Base-by-base conservation (phyloP, 2,797 vertebrate genomes). In the Staurois parvus region DNA sequence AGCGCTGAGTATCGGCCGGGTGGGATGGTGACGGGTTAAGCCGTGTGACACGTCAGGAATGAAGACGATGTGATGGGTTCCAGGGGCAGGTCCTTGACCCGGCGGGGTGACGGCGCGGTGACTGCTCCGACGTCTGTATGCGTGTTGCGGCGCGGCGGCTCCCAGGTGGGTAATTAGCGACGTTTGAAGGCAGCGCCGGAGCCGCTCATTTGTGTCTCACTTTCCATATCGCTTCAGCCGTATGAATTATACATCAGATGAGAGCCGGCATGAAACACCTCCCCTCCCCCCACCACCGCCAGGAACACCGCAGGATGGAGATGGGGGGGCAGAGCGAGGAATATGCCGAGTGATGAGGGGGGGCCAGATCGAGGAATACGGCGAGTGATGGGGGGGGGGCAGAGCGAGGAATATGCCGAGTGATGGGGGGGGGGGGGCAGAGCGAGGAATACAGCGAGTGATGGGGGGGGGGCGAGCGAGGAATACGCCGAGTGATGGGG, bases 141-240 rank as follows among this genome's bases (percentile, higher is more conserved):
- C 42, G 37, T 45, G 42, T 2, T 93, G 92, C 92, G 91, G 92
- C 91, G 90, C 93, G 67, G 45, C 85, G 84, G 56, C 56, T 94
- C 95, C 94, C 95, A 85, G 88, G 93, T 93, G 95, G 93, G 94
- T 95, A 95, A 95, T 95, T 95, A 95, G 94, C 93, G 90, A 91
- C 90, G 92, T 95, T 94, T 94, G 95, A 95, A 94, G 92, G 93
- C 92, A 92, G 37, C 37, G 37, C 89, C 79, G 91, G 90, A 92
- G 94, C 93, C 94, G 94, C 94, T 94, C 94, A 94, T 95, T 94
- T 95, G 93, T 94, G 90, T 92, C 93, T 93, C 92, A 93, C 92
- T 95, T 95, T 95, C 93, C 95, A 95, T 95, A 95, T 93, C 94
- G 92, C 92, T 91, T 92, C 93, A 94, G 91, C 91, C 88, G 91